Conservation (phyloP, 2,113 vertebrate genomes). For the Gymnocephalus cernua region DNA sequence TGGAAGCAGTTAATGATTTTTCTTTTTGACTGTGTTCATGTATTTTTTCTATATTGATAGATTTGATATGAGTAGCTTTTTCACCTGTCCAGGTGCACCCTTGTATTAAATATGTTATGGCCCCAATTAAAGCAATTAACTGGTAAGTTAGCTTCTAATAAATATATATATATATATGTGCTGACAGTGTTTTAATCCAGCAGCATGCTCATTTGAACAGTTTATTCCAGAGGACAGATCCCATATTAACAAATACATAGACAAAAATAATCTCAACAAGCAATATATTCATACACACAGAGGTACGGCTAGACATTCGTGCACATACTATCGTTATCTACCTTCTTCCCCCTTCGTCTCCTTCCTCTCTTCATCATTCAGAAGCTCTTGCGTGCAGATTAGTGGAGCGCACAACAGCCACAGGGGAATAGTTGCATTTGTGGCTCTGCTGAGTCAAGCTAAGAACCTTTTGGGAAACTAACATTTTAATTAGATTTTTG, state of each 20-base stretch:
- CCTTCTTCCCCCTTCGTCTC: slow-evolving; percentile 7
- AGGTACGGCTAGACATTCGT: not conserved
- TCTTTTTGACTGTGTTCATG: no score
- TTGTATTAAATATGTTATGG: not conserved
- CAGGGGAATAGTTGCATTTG: slow-evolving; percentile 65
- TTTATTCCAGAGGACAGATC: slow-evolving; percentile 16
- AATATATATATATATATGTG: no score
- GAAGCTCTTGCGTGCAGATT: slow-evolving; percentile 62
- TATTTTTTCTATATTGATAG: no score
- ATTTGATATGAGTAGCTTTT: no score
- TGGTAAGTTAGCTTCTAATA: no score
- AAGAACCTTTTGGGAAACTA: slow-evolving; percentile 45
- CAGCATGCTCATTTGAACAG: slow-evolving; percentile 24
- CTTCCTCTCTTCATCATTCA: slow-evolving; percentile 36
- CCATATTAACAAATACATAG: not conserved
- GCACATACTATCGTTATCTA: slow-evolving; percentile 19
- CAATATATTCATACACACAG: not conserved
- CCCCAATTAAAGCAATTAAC: no score
- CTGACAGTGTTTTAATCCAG: slow-evolving; percentile 43
- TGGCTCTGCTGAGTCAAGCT: slow-evolving; percentile 48
- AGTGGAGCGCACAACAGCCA: slow-evolving; percentile 53
- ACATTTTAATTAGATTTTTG: slow-evolving; percentile 56
- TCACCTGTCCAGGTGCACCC: not conserved
- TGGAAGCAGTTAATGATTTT: not conserved
- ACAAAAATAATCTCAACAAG: not conserved